These are phyloP conservation scores for Dolichomitus sp. DNA, from an alignment of 2,888 invertebrate genomes.

Conservation along the genomic window DNA sequence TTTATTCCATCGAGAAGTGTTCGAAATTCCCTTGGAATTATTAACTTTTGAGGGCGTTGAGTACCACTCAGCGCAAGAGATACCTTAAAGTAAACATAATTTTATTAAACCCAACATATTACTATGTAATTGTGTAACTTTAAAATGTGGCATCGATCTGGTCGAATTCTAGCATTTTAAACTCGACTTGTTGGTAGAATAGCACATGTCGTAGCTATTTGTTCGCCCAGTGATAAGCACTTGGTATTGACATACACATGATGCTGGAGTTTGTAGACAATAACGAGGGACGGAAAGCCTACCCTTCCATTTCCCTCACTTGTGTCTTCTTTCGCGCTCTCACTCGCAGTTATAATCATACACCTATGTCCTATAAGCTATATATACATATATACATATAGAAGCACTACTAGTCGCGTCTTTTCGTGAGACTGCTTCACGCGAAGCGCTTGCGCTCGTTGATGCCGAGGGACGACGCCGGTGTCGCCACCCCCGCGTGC, in stretches of 20 bases:
- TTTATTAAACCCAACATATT: too few species aligned
- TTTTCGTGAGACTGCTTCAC: conserved; percentile 59
- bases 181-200: background rate
- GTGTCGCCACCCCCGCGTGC: conserved; percentile 53
- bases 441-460: conserved; percentile 63
- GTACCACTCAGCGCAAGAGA: too few species aligned
- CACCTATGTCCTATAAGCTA: background rate
- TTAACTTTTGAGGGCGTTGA: too few species aligned
- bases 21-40: too few species aligned
- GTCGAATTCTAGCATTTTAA: background rate
- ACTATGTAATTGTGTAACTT: background rate
- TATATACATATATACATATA: too few species aligned
- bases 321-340: conserved; percentile 19
- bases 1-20: too few species aligned
- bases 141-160: background rate
- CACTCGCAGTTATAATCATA: conserved; percentile 24
- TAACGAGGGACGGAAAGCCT: conserved; percentile 1
- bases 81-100: too few species aligned
- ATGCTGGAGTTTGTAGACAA: background rate
- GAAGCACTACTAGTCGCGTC: conserved; percentile 36
- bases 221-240: background rate
- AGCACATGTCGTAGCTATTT: background rate
- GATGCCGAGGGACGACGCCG: conserved; percentile 54
- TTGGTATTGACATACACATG: background rate
- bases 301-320: conserved; percentile 27